phyloP scores from a whole-genome alignment of 2,888 invertebrate genomes.

The Rhyacophila evoluta region DNA sequence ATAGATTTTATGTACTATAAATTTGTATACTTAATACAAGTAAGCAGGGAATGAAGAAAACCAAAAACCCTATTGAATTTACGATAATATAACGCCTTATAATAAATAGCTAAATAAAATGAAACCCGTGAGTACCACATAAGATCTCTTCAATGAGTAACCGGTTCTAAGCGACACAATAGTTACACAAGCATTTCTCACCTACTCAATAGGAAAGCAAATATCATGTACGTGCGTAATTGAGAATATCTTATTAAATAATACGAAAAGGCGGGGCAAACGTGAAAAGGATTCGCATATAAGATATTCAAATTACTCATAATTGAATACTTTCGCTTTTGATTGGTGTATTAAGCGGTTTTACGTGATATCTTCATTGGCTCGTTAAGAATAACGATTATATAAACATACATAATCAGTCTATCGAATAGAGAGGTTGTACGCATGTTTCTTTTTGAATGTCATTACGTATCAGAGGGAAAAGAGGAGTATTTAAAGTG shows the following conservation, averaged over 20 bases:
- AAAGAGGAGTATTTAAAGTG: too few species aligned
- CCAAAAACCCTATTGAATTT: background rate
- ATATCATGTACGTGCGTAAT: background rate
- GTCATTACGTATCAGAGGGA: too few species aligned
- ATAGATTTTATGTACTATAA: too few species aligned
- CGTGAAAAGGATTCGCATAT: background rate
- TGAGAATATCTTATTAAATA: background rate
- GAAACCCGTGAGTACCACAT: background rate
- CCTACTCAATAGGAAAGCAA: background rate
- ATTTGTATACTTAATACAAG: too few species aligned
- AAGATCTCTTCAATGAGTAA: background rate
- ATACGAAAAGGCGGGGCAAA: background rate
- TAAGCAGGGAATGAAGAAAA: too few species aligned
- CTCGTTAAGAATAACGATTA: too few species aligned
- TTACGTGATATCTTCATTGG: too few species aligned
- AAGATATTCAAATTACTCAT: background rate
- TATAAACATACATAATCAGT: too few species aligned
- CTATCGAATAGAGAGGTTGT: too few species aligned
- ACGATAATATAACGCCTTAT: background rate
- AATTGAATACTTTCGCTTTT: background rate
- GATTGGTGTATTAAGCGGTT: background rate
- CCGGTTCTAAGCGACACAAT: background rate
- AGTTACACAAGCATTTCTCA: background rate
- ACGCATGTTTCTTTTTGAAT: too few species aligned
- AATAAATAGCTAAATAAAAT: background rate